Conservation (phyloP, 2,113 vertebrate species). For the Lichenostomus cassidix region DNA sequence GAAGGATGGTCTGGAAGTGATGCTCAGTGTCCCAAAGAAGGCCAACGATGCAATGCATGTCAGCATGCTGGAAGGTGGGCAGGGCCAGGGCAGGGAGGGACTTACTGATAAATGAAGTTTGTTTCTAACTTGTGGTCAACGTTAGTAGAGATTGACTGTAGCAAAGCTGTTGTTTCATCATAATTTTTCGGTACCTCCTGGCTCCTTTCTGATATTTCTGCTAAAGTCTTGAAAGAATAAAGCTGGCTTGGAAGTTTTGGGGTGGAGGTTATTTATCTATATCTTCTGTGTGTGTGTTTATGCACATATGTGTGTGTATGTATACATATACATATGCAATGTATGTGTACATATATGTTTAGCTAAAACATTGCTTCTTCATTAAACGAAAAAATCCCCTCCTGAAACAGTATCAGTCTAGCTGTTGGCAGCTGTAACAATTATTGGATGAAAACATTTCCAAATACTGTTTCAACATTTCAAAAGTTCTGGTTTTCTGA, state of each 20-base stretch:
- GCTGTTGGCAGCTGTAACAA: not conserved
- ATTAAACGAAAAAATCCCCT: not conserved
- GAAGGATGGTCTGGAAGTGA: conserved; percentile 96
- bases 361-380: not conserved
- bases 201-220: not conserved
- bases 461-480: not conserved
- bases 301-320: accelerated
- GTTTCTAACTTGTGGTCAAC: not conserved
- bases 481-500: not conserved
- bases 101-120: accelerated
- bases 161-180: not conserved
- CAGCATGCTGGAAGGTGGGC: conserved; percentile 95
- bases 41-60: conserved; percentile 98
- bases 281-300: not conserved
- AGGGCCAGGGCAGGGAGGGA: not conserved
- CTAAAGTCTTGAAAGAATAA: not conserved
- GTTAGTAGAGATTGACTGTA: not conserved
- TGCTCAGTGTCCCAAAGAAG: conserved; percentile 96
- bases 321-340: not conserved
- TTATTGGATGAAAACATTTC: conserved; percentile 1
- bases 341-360: not conserved
- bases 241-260: not conserved
- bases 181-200: not conserved
- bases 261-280: not conserved
- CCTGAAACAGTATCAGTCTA: not conserved